Evolutionary conservation across 2,113 vertebrate genomes (phyloP), one percentile per base, ranked within the genome.

Genomic region (Chaetura pelagica): DNA sequence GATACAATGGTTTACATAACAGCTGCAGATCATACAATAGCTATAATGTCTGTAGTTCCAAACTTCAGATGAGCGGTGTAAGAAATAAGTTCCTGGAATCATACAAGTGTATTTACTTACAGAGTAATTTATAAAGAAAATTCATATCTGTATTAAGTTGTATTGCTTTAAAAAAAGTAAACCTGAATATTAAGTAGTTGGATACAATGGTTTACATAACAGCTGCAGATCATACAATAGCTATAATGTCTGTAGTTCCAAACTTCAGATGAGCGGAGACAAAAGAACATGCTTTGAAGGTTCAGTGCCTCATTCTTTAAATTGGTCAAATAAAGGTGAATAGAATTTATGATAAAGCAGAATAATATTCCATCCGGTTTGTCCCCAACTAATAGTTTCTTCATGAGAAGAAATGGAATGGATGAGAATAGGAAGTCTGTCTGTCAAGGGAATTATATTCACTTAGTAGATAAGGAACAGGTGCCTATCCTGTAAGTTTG

Each of bases 311-410:
- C 58, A 46, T 89, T 93, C 87, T 69, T 48, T 89, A 91, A 95
- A 94, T 49, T 86, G 55, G 72, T 89, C 74, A 93, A 93, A 84
- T 74, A 96, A 90, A 92, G 35, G 54, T 90, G 75, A 93, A 78
- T 86, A 62, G 23, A 49, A 84, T 92, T 93, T 94, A 94, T 93
- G 71, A 96, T 81, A 82, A 90, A 76, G 38, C 59, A 76, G 49
- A 44, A 52, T 84, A 74, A 83, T 91, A 94, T 96, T 96, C 76
- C 87, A 23, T 89, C 71, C 38, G 27, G 30, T 21, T 95, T 90
- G 34, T 75, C 58, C 38, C 44, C 42, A 91, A 1, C 94, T 96
- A 94, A 85, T 89, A 29, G 29, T 58, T 85, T 80, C 55, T 76
- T 86, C 72, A 42, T 42, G 40, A 42, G 40, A 59, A 38, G 38